Percentiles rank a stretch among this genome's conserved stretches.
Evolutionary conservation across 2,113 vertebrate genomes (phyloP).

Genomic region (Chrysochloris asiatica): DNA sequence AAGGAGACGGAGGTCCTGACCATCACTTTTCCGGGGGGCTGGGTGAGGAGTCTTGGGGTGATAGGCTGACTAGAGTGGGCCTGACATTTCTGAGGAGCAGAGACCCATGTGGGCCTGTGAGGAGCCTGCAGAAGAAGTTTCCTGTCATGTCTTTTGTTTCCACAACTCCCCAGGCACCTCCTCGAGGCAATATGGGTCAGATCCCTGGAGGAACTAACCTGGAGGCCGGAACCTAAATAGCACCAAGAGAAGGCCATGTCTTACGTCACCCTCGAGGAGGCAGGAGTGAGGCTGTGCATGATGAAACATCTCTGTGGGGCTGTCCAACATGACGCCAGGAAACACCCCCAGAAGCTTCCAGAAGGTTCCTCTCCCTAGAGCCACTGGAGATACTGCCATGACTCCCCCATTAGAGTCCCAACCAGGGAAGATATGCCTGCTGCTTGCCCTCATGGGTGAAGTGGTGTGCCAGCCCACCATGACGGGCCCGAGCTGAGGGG

Average conservation of each 20-base stretch:
- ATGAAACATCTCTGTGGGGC: background rate
- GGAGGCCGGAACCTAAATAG: background rate
- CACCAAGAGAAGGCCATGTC: background rate
- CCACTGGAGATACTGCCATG: too few relatives aligned
- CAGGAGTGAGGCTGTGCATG: fast-evolving
- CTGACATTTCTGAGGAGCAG: background rate
- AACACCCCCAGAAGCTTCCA: background rate
- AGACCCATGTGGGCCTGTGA: background rate
- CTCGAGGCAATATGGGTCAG: background rate
- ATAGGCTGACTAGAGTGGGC: background rate
- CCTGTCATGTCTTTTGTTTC: conserved; percentile 35
- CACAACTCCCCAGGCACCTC: background rate
- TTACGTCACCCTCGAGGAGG: background rate
- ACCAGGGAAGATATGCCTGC: fast-evolving
- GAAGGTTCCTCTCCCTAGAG: background rate
- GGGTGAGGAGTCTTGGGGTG: background rate
- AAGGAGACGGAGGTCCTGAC: background rate
- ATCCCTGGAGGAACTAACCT: background rate
- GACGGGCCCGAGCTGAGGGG: background rate
- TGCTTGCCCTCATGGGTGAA: fast-evolving
- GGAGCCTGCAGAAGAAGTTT: background rate
- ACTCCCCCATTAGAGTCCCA: background rate
- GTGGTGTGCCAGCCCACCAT: too few relatives aligned
- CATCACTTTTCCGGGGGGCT: fast-evolving
- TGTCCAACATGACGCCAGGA: background rate